Evolutionary conservation across 1,140 invertebrate species (phyloP).

Genomic region (Schmidtea mediterranea): DNA sequence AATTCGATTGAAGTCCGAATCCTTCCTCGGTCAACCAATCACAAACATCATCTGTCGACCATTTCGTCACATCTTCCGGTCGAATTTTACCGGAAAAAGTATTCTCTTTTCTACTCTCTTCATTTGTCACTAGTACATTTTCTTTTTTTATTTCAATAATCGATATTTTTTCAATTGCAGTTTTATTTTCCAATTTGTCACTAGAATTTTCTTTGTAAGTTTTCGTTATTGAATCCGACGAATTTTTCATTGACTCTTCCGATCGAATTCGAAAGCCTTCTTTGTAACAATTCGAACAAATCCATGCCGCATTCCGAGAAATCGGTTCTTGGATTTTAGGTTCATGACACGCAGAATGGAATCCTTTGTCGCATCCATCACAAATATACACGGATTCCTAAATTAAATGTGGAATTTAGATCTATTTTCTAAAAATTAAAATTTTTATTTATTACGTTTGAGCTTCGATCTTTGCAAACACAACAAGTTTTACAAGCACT

Average conservation of each 20-base stretch:
- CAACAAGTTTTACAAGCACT: slow-evolving; percentile 27
- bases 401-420: slow-evolving; percentile 9
- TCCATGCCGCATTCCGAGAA: slow-evolving; percentile 10
- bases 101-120: not conserved
- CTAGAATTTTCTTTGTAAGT: not conserved
- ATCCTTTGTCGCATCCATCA: slow-evolving; percentile 49
- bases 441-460: slow-evolving; percentile 12
- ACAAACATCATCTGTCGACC: slow-evolving; percentile 1
- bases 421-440: slow-evolving; percentile 5
- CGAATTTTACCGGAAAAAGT: not conserved
- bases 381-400: slow-evolving; percentile 45
- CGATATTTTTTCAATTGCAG: not conserved
- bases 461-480: slow-evolving; percentile 19
- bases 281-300: slow-evolving; percentile 11
- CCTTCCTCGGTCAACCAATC: slow-evolving; percentile 2
- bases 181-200: not conserved
- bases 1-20: not conserved
- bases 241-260: too few species aligned
- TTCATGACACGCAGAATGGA: slow-evolving; percentile 43
- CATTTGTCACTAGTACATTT: not conserved
- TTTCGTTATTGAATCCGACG: too few species aligned
- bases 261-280: slow-evolving; percentile 4
- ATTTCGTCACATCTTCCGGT: slow-evolving; percentile 1
- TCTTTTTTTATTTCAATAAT: not conserved
- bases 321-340: slow-evolving; percentile 17